Base-by-base conservation (phyloP, 2,797 vertebrate species). In the Gambusia yucatana region DNA sequence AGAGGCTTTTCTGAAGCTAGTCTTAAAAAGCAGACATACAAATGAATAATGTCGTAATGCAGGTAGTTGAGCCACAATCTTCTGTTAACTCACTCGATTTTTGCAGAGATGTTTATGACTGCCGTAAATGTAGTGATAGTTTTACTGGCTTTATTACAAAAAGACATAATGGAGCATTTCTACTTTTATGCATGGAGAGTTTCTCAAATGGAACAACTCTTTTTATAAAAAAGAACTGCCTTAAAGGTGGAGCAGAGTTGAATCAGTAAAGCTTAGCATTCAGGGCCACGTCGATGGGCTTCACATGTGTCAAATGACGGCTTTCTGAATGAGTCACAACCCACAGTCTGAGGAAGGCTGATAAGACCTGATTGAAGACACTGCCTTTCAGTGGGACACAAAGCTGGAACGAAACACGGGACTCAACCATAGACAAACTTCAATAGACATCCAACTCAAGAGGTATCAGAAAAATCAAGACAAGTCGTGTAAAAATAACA, bases 341-440 rank as follows among this genome's bases (percentile, higher is more conserved):
- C 82, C 78, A 13, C 82, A 72, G 90, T 82, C 91, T 94, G 93
- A 93, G 87, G 63, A 82, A 57, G 81, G 83, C 91, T 88, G 93
- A 94, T 95, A 93, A 93, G 92, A 91, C 83, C 81, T 85, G 82
- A 89, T 70, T 43, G 82, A 84, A 70, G 85, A 87, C 84, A 84
- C 22, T 72, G 87, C 88, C 82, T 82, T 87, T 89, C 77, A 87
- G 39, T 41, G 16, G 63, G 78, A 86, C 82, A 89, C 75, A 83
- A 72, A 88, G 75, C 74, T 78, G 80, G 86, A 89, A 83, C 76
- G 79, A 81, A 87, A 78, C 72, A 75, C 61, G 83, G 47, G 33
- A 76, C 43, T 69, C 82, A 86, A 57, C 76, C 77, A 73, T 44
- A 73, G n/a, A 71, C 71, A 61, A 84, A 79, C 69, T 7, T 36